Conservation (phyloP, 1,140 invertebrate species). For the Caenorhabditis remanei region DNA sequence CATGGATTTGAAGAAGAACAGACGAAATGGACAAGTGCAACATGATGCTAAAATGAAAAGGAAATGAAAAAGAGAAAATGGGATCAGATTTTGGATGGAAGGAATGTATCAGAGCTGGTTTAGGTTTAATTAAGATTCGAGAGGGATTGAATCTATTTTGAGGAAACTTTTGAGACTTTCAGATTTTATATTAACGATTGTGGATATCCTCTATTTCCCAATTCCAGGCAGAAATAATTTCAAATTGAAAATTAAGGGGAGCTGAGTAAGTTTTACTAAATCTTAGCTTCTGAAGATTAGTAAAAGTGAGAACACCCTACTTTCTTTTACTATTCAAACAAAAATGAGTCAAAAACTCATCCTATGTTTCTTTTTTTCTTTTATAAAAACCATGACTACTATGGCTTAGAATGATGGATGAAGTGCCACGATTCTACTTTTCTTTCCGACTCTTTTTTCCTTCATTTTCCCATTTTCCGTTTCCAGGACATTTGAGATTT, state of each 20-base stretch:
- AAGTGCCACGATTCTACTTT: constrained; percentile 24
- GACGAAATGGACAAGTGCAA: constrained; percentile 20
- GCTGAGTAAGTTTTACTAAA: no score
- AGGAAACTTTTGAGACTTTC: no score
- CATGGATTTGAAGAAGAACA: background rate
- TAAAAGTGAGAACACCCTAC: no score
- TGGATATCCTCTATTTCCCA: no score
- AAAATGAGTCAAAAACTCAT: background rate
- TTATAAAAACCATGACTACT: constrained; percentile 30
- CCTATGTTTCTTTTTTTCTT: background rate
- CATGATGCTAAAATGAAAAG: constrained; percentile 9
- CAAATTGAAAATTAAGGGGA: no score
- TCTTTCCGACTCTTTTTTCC: background rate
- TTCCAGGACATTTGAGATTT: background rate
- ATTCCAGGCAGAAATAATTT: no score
- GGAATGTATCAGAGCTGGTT: background rate
- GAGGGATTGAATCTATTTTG: no score
- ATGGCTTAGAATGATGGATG: constrained; percentile 16
- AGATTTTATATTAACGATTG: no score
- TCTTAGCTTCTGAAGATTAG: no score
- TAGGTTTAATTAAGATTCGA: no score
- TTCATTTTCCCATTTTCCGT: background rate
- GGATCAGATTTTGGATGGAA: constrained; percentile 3
- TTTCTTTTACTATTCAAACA: background rate
- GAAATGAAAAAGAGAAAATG: background rate